Conservation (phyloP, 2,888 invertebrate species). For the Graphium colonna region DNA sequence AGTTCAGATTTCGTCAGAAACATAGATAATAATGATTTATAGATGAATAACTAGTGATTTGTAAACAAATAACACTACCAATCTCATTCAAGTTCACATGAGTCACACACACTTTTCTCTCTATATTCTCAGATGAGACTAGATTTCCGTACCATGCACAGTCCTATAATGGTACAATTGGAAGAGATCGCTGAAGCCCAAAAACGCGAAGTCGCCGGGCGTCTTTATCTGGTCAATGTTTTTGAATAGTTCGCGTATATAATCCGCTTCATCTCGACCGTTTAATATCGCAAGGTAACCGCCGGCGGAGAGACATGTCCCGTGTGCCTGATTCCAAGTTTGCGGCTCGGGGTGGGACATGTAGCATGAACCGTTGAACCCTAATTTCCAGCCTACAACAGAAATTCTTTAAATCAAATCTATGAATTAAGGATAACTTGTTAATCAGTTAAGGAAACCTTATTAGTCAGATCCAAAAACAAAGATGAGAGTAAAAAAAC, state of each 20-base stretch:
- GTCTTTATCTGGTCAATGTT: constrained; percentile 35
- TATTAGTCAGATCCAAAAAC: too few relatives aligned
- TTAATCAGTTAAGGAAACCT: too few relatives aligned
- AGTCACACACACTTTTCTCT: too few relatives aligned
- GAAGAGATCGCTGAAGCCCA: constrained; percentile 48
- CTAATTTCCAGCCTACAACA: constrained; percentile 41
- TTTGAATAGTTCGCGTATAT: constrained; percentile 40
- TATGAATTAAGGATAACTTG: too few relatives aligned
- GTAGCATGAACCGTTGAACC: constrained; percentile 42
- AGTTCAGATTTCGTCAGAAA: too few relatives aligned
- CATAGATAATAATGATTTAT: too few relatives aligned
- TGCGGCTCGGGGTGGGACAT: constrained; percentile 44
- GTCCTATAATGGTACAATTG: constrained; percentile 45
- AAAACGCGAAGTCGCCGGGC: constrained; percentile 43
- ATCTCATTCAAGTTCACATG: too few relatives aligned
- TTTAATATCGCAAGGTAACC: constrained; percentile 45
- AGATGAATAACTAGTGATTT: too few relatives aligned
- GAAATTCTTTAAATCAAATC: too few relatives aligned
- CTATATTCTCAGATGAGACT: too few relatives aligned
- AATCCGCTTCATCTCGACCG: constrained; percentile 38
- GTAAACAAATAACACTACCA: too few relatives aligned
- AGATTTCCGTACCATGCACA: constrained; percentile 39
- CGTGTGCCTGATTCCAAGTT: constrained; percentile 44
- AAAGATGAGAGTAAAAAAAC: too few relatives aligned
- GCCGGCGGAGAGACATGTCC: constrained; percentile 43